Base-by-base conservation (phyloP, 2,113 vertebrate genomes). In the Percopsis transmontana region DNA sequence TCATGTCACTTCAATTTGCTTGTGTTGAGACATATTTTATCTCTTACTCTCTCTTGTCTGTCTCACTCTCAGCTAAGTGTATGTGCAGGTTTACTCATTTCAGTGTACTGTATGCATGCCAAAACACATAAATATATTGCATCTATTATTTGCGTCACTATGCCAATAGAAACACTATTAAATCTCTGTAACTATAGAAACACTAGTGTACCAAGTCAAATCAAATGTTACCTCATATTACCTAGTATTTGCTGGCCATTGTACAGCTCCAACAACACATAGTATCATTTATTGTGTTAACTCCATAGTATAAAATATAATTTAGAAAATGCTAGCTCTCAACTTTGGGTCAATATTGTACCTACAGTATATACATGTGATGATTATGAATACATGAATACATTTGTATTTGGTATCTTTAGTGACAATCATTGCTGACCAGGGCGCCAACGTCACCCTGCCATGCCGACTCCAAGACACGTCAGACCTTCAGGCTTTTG, bases 361-460 rank as follows among this genome's bases (percentile, higher is more conserved):
- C n/a, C n/a, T n/a, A n/a, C n/a, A n/a, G n/a, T n/a, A n/a, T n/a
- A n/a, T n/a, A n/a, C n/a, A n/a, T 33, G 5, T 6, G 5, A 6
- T 33, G 27, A 4, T 33, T 33, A 1, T 33, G 3, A 33, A 33
- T 7, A 33, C 8, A 33, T 33, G 27, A 33, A 33, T 33, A 7
- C 8, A 10, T 55, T 59, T 2, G 41, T 20, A 56, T 61, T 70
- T 77, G 5, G 80, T 80, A 80, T 66, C 50, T 83, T 53, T 89
- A 92, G 94, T 91, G 87, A 93, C 84, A 10, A 72, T 95, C 33
- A 83, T 90, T 45, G 94, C 92, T 1, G 82, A 84, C 0, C 79
- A 92, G 0, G 96, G 97, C 12, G 88, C 83, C 81, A 97, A 97
- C 5, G 86, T 93, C 48, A 97, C 94, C 62, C 87, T 99, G 84